phyloP scores from a whole-genome alignment of 1,140 invertebrate species.

The Zaprionus inermis region DNA sequence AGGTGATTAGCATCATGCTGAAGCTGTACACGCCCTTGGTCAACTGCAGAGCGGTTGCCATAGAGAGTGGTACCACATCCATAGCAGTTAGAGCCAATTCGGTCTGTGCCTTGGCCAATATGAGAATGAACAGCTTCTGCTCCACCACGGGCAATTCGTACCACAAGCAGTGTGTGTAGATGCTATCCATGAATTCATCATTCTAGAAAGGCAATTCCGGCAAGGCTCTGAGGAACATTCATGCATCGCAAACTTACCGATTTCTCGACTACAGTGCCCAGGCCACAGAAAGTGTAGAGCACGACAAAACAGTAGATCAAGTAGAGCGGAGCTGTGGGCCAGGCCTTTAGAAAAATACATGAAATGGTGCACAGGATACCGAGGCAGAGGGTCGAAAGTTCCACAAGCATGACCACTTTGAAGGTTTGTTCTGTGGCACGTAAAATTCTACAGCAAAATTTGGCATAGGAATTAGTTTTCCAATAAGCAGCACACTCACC shows the following conservation, averaged over 20 bases:
- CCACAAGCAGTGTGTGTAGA: constrained; percentile 63
- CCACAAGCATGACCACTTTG: constrained; percentile 52
- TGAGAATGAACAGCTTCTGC: constrained; percentile 57
- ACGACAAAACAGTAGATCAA: constrained; percentile 42
- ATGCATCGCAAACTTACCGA: constrained; percentile 30
- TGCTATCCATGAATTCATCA: constrained; percentile 34
- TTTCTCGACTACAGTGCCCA: constrained; percentile 61
- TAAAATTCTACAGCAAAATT: constrained; percentile 34
- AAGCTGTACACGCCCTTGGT: constrained; percentile 71
- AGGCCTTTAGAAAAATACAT: constrained; percentile 56
- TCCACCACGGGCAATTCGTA: constrained; percentile 58
- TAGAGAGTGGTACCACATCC: constrained; percentile 60
- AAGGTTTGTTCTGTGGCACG: constrained; percentile 49
- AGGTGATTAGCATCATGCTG: constrained; percentile 67
- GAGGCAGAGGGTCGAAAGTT: constrained; percentile 38
- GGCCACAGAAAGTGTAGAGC: constrained; percentile 54
- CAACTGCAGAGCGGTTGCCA: constrained; percentile 61
- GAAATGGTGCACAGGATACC: constrained; percentile 61
- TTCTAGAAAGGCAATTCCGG: constrained; percentile 40
- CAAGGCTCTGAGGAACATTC: not conserved
- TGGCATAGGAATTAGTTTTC: not conserved
- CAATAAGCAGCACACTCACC: not conserved
- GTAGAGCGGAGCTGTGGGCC: constrained; percentile 61
- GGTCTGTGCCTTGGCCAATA: constrained; percentile 65
- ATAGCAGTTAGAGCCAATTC: constrained; percentile 52